Base-by-base conservation (phyloP, 2,113 vertebrate species). In the Ammodytes dubius region DNA sequence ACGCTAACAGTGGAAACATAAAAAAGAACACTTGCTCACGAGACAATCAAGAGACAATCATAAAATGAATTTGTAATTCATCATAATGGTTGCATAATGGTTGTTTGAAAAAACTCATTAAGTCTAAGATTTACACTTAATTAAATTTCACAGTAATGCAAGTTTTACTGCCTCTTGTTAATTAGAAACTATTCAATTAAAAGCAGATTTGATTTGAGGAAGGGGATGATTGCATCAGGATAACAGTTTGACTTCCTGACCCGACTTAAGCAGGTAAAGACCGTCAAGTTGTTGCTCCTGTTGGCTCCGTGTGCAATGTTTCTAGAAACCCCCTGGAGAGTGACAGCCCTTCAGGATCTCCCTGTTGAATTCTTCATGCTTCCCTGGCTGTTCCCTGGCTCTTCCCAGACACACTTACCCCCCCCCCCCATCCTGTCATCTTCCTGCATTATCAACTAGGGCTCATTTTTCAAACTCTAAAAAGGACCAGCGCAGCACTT, bases 131-230 rank as follows among this genome's bases (percentile, higher is more conserved):
- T 91, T 86, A 77, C 79, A 76, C 87, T 85, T 90, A 93, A 93
- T 93, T 90, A 91, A 85, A 88, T 91, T 87, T 90, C 81, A 81
- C 87, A 88, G 63, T 84, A 92, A 91, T 88, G 86, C 83, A 91
- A 90, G 74, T 92, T 92, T 89, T 88, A 91, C 58, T 87, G 88
- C 82, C 82, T 82, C 66, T 49, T 89, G 88, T 92, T 90, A 90
- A 90, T 90, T 93, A 88, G 86, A 89, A 81, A 75, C 77, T 74
- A 69, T 78, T 86, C 88, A 85, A 87, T 91, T 90, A 88, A 86
- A 73, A 89, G 71, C 61, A 78, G 65, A 80, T 88, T 91, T 86
- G 81, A 91, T 93, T 92, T 93, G 79, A 74, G 76, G 87, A 78
- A 84, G 70, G 60, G 84, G 73, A 82, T 91, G 81, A 88, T 89